These are phyloP conservation scores for Epinotia brunnichana DNA, from an alignment of 2,888 invertebrate genomes.

Conservation along the genomic window DNA sequence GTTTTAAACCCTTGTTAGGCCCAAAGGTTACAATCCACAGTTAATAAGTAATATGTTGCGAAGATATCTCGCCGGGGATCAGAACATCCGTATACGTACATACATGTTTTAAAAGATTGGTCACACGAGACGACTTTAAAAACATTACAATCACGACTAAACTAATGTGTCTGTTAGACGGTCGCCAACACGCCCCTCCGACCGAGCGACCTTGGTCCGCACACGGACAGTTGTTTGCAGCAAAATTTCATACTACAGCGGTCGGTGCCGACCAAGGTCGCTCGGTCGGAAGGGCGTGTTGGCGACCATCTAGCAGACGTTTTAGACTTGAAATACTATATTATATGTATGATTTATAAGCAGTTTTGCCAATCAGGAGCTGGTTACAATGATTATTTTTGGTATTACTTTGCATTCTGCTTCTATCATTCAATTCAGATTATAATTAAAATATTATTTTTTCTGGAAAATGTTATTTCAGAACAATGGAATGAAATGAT, in stretches of 20 bases:
- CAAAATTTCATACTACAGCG: too few species aligned
- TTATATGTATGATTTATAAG: background rate
- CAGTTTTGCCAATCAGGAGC: background rate
- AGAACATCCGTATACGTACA: slow-evolving; percentile 48
- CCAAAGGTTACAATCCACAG: slow-evolving; percentile 28
- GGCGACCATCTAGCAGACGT: too few species aligned
- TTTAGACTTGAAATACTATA: too few species aligned
- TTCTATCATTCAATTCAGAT: background rate
- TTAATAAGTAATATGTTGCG: slow-evolving; percentile 55
- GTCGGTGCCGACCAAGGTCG: too few species aligned
- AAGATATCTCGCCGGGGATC: slow-evolving; percentile 52
- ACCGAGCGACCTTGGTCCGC: too few species aligned
- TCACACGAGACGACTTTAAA: slow-evolving; percentile 18
- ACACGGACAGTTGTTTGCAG: too few species aligned
- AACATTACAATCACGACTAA: background rate
- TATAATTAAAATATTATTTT: too few species aligned
- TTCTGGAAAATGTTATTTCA: too few species aligned
- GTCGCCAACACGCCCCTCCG: too few species aligned
- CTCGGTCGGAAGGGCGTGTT: too few species aligned
- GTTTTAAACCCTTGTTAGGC: slow-evolving; percentile 11
- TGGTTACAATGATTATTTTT: background rate
- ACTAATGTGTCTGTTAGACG: too few species aligned
- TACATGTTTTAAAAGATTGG: slow-evolving; percentile 28
- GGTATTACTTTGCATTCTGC: background rate
- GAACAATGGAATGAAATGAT: too few species aligned